Evolutionary conservation across 2,113 vertebrate genomes (phyloP).

Genomic region (Gobius niger): DNA sequence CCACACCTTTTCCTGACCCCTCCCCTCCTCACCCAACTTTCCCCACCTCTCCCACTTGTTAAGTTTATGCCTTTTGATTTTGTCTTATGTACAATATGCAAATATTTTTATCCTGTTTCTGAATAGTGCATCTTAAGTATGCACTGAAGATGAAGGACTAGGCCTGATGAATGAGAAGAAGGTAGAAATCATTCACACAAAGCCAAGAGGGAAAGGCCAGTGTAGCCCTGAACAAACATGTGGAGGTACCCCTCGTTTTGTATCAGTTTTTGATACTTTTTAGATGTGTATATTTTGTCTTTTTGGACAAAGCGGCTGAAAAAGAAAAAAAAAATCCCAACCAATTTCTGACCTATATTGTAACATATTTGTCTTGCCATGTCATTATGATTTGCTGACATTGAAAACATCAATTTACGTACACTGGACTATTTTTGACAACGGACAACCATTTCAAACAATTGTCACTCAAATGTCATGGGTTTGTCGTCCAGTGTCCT

Average conservation of each 20-base stretch:
- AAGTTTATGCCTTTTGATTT: slow-evolving; percentile 75
- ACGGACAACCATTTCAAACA: slow-evolving; percentile 31
- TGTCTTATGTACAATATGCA: slow-evolving; percentile 74
- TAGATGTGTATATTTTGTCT: slow-evolving; percentile 70
- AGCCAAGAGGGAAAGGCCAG: slow-evolving; percentile 97
- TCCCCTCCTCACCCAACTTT: slow-evolving; percentile 61
- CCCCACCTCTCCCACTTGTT: slow-evolving; percentile 81
- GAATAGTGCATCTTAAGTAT: slow-evolving; percentile 99
- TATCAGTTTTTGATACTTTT: slow-evolving; percentile 75
- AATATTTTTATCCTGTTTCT: slow-evolving; percentile 88
- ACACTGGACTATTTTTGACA: slow-evolving; percentile 35
- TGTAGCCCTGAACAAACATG: slow-evolving; percentile 98
- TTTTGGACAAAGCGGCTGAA: slow-evolving; percentile 60
- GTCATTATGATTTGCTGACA: slow-evolving; percentile 33
- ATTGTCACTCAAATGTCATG: slow-evolving; percentile 64
- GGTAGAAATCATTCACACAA: slow-evolving; percentile 90
- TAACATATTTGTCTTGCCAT: slow-evolving; percentile 11
- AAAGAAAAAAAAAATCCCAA: slow-evolving; percentile 3
- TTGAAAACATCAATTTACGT: slow-evolving; percentile 21
- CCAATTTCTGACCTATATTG: slow-evolving; percentile 36
- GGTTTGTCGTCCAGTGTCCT: slow-evolving; percentile 71
- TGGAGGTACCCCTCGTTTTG: slow-evolving; percentile 97
- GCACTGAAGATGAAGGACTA: slow-evolving; percentile 98
- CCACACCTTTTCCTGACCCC: slow-evolving; percentile 68
- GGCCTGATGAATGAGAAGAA: slow-evolving; percentile 91